Percentiles rank a stretch among this genome's conserved stretches.
Conservation (phyloP, 2,797 vertebrate species). For the Nannoperca australis region DNA sequence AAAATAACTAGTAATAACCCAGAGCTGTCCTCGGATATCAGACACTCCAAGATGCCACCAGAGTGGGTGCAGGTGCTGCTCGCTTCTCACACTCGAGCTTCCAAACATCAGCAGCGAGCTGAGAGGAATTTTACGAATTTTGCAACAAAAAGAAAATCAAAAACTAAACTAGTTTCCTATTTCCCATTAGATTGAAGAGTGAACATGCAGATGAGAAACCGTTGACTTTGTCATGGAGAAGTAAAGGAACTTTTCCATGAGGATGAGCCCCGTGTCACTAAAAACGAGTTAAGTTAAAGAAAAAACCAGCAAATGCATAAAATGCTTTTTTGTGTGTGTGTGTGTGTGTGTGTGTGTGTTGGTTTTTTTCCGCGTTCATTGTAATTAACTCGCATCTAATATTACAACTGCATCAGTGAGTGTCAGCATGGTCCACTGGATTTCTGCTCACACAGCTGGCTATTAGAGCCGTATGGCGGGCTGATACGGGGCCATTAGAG, state of each 20-base stretch:
- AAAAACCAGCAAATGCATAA: background rate
- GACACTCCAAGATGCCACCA: too few species aligned
- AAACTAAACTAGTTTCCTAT: background rate
- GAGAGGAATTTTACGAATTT: background rate
- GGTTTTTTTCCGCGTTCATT: conserved; percentile 21
- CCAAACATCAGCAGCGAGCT: too few species aligned
- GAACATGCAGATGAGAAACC: background rate
- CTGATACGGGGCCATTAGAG: conserved; percentile 74
- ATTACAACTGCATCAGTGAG: conserved; percentile 71
- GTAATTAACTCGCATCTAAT: conserved; percentile 59
- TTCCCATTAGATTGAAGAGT: background rate
- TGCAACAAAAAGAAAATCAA: background rate
- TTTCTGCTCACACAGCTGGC: conserved; percentile 78
- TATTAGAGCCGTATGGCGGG: conserved; percentile 74
- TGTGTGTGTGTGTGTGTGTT: background rate
- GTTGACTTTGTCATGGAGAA: background rate
- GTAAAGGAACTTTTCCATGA: background rate
- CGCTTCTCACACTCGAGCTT: too few species aligned
- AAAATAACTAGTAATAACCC: too few species aligned
- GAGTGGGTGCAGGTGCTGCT: too few species aligned
- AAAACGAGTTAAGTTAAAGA: background rate
- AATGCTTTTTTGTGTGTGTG: background rate
- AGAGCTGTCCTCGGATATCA: too few species aligned
- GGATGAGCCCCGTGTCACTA: background rate
- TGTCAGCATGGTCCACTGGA: conserved; percentile 55